Evolutionary conservation across 2,797 vertebrate genomes (phyloP), one percentile per base, ranked within the genome.

Genomic region (Microctenopoma lineatum): DNA sequence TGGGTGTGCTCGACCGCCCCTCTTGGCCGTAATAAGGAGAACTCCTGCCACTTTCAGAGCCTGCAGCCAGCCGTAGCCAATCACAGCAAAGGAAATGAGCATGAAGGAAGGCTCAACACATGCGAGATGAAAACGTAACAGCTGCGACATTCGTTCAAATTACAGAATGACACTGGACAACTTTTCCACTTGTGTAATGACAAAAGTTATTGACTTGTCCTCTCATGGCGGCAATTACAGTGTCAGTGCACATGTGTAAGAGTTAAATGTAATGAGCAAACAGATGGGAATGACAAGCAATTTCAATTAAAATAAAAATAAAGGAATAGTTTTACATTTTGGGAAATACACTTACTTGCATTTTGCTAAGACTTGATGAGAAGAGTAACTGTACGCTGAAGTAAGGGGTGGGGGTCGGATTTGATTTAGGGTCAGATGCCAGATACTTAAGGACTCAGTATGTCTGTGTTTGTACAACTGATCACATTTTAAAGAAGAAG

Each of bases 11-110:
- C 90, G 96, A 94, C 84, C 96, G 96, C 93, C 95, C 95, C 83
- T 98, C 97, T 92, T 98, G 97, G 94, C 96, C 96, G 93, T 97
- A 97, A 95, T 94, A 98, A 90, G 98, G 97, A 88, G 97, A 99
- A 92, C 96, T 99, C 93, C 96, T 96, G 92, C 97, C 97, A 86
- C 98, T 99, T 92, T 98, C 98, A 80, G 96, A 95, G 95, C 97
- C 97, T 99, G 93, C 62, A 92, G 85, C 88, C 94, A 94, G 90
- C 91, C 81, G 82, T 82, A 87, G 88, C 87, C 84, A 92, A 84
- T 93, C 88, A 92, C 79, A 91, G 89, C 85, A 87, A 80, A 93
- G 87, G 84, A 86, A 90, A 75, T 85, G 81, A 86, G 80, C 72
- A 84, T 89, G 89, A 89, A 81, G 81, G 74, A 86, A 67, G 64